These are phyloP conservation scores for Nothobranchius kuhntae DNA, from an alignment of 2,113 vertebrate species.

Conservation along the genomic window DNA sequence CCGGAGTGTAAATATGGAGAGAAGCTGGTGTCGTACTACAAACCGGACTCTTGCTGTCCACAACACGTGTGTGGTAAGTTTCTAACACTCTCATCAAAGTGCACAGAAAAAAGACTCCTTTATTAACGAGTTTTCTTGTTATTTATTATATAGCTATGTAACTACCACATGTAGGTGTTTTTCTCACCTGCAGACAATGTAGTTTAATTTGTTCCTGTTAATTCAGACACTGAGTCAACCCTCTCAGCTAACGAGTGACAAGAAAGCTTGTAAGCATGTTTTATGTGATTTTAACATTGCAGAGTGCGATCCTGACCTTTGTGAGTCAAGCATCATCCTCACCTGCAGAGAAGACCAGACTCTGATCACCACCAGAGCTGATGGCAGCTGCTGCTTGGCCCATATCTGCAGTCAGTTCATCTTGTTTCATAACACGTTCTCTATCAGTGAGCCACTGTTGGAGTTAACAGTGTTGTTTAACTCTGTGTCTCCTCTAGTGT, in stretches of 20 bases:
- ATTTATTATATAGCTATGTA: no score
- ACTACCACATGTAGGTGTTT: no score
- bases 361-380: conserved; percentile 81
- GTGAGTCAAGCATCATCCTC: conserved; percentile 79
- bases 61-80: conserved; percentile 85
- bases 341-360: conserved; percentile 88
- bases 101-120: no score
- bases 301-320: conserved; percentile 93
- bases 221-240: no score
- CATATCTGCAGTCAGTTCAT: conserved; percentile 87
- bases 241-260: not conserved
- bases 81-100: not conserved
- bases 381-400: conserved; percentile 88
- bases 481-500: conserved; percentile 77
- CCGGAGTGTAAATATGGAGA: conserved; percentile 85
- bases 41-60: conserved; percentile 92
- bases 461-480: not conserved
- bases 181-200: not conserved
- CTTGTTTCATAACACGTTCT: not conserved
- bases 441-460: not conserved
- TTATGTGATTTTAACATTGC: not conserved
- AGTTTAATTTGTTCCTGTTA: not conserved
- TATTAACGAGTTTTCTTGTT: no score
- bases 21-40: conserved; percentile 87
- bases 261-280: not conserved